Conservation (phyloP, 2,113 vertebrate species). For the Hippocampus barbouri region DNA sequence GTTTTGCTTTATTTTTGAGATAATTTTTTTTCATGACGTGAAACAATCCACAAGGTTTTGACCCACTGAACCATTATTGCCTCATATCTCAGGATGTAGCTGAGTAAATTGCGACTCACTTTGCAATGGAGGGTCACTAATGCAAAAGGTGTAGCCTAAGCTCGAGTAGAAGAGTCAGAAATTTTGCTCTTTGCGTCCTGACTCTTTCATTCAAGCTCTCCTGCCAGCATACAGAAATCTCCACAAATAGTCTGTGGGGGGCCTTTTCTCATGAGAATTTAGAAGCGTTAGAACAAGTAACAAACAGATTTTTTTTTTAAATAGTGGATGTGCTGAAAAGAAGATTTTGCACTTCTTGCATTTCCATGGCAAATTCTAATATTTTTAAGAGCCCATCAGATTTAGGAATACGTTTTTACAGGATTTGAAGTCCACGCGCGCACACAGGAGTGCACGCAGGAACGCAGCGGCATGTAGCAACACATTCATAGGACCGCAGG, state of each 20-base stretch:
- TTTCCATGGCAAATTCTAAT: neutral
- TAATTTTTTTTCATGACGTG: no score
- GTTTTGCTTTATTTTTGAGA: no score
- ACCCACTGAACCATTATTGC: no score
- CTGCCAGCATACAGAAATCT: constrained; percentile 7
- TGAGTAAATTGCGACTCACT: no score
- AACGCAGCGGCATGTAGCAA: constrained; percentile 16
- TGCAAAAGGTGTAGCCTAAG: no score
- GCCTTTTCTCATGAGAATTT: neutral
- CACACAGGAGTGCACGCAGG: neutral
- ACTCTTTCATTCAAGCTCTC: constrained; percentile 13
- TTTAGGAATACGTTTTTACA: neutral
- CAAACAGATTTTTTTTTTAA: neutral
- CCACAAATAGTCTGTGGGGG: neutral
- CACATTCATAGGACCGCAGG: constrained; percentile 15
- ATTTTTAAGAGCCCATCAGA: neutral
- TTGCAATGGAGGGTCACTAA: no score
- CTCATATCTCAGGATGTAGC: no score
- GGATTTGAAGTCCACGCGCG: neutral
- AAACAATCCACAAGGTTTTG: no score
- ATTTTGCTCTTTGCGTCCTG: constrained; percentile 16
- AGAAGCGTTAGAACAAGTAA: neutral
- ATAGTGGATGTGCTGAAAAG: neutral
- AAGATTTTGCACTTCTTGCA: neutral
- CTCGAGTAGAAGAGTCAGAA: neutral